Percentiles rank a stretch among this genome's conserved stretches.
Conservation (phyloP, 2,113 vertebrate genomes). For the Scolopax mira region DNA sequence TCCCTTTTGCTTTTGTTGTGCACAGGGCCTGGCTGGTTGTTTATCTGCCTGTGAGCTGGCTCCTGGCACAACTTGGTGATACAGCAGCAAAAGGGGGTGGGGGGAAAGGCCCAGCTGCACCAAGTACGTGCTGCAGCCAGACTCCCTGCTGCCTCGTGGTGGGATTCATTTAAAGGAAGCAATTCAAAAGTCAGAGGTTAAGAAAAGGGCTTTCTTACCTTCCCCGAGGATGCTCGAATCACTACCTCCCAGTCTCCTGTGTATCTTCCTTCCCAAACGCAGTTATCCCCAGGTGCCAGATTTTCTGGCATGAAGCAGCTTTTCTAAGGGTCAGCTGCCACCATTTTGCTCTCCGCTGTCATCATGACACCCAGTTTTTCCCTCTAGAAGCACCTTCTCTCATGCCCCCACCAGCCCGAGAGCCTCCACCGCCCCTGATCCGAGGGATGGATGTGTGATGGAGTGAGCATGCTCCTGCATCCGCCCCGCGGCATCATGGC, state of each 20-base stretch:
- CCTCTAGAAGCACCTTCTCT: slow-evolving; percentile 70
- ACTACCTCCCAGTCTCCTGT: neutral
- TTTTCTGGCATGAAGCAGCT: neutral
- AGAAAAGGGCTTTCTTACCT: slow-evolving; percentile 4
- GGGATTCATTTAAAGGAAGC: accelerated
- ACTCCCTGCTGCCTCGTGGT: neutral
- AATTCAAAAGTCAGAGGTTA: neutral
- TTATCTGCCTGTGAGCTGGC: neutral
- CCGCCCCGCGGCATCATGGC: neutral
- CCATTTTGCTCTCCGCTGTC: neutral
- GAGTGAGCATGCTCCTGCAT: slow-evolving; percentile 55
- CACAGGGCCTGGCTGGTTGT: accelerated
- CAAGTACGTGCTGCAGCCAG: neutral
- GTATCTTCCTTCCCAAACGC: neutral
- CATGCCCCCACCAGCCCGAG: neutral
- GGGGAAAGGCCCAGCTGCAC: neutral
- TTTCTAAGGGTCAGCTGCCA: neutral
- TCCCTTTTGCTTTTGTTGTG: neutral
- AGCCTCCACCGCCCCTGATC: neutral
- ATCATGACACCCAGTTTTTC: slow-evolving; percentile 62
- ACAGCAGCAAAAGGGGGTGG: neutral
- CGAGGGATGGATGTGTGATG: neutral
- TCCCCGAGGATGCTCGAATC: neutral
- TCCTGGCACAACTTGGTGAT: neutral
- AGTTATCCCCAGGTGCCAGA: neutral